A percentile compares a stretch with the other conserved stretches of the same genome.
phyloP scores from a whole-genome alignment of 1,140 invertebrate species.

The Heliconius hewitsoni region DNA sequence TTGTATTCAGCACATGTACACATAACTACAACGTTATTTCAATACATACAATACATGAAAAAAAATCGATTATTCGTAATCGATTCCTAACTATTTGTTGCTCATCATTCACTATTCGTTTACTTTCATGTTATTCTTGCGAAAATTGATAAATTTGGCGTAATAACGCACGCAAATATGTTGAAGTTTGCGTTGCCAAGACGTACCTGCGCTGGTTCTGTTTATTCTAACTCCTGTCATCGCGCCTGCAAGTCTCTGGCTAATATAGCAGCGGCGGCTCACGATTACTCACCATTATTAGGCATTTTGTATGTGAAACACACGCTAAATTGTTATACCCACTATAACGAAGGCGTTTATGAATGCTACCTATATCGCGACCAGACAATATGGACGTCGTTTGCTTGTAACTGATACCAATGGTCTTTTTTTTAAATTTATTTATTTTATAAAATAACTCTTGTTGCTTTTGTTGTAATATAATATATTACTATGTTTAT shows the following conservation, averaged over 20 bases:
- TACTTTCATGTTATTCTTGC: conserved; percentile 18
- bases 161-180: conserved; percentile 27
- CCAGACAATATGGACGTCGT: conserved; percentile 39
- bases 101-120: not conserved
- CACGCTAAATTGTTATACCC: conserved; percentile 52
- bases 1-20: not conserved
- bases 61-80: not conserved
- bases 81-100: not conserved
- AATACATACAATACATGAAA: no score
- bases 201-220: conserved; percentile 29
- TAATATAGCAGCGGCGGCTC: conserved; percentile 49
- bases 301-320: conserved; percentile 66
- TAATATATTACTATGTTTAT: no score
- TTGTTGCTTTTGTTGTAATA: no score
- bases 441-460: no score
- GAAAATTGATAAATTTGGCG: conserved; percentile 26
- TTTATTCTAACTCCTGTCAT: conserved; percentile 43
- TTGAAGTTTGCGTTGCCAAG: conserved; percentile 32
- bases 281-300: conserved; percentile 53
- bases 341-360: conserved; percentile 45
- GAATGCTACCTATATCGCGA: conserved; percentile 30
- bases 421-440: conserved; percentile 14
- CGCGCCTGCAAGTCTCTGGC: conserved; percentile 51
- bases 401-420: conserved; percentile 22
- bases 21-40: not conserved